phyloP scores from a whole-genome alignment of 2,113 vertebrate species.

The Notothenia rossii region DNA sequence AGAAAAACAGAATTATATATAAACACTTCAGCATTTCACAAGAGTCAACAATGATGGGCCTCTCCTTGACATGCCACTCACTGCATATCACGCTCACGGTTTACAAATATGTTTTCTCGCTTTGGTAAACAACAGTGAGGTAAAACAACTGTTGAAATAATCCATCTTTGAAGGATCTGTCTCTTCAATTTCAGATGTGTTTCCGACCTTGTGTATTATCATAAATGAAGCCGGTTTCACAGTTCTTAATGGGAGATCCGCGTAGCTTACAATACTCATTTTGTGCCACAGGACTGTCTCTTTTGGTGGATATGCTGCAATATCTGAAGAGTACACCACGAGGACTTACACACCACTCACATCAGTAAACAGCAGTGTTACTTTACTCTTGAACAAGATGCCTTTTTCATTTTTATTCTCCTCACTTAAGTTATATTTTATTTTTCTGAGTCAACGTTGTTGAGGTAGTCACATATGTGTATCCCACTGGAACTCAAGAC shows the following conservation, averaged over 20 bases:
- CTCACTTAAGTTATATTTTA: constrained; percentile 31
- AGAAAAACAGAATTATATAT: constrained; percentile 16
- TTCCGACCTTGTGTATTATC: constrained; percentile 4
- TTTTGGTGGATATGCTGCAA: constrained; percentile 43
- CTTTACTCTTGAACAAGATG: constrained; percentile 67
- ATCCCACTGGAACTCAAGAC: constrained; percentile 52
- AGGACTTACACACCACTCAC: constrained; percentile 11
- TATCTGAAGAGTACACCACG: constrained; percentile 34
- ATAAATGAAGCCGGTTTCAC: constrained; percentile 17
- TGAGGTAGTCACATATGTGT: constrained; percentile 41
- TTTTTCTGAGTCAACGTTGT: constrained; percentile 45
- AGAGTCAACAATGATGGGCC: constrained; percentile 34
- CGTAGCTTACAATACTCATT: constrained; percentile 13
- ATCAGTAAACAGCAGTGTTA: constrained; percentile 46
- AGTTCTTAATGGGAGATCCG: constrained; percentile 18
- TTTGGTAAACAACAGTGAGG: not conserved
- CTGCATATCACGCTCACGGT: constrained; percentile 50
- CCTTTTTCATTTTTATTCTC: constrained; percentile 69
- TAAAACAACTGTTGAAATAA: constrained; percentile 15
- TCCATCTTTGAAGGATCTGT: not conserved
- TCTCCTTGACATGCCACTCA: constrained; percentile 45
- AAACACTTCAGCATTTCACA: constrained; percentile 41
- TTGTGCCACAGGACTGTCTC: constrained; percentile 55
- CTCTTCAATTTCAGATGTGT: not conserved
- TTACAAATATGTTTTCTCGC: constrained; percentile 62